These are phyloP conservation scores for Agrilus planipennis DNA, from an alignment of 1,140 invertebrate genomes.

Conservation along the genomic window DNA sequence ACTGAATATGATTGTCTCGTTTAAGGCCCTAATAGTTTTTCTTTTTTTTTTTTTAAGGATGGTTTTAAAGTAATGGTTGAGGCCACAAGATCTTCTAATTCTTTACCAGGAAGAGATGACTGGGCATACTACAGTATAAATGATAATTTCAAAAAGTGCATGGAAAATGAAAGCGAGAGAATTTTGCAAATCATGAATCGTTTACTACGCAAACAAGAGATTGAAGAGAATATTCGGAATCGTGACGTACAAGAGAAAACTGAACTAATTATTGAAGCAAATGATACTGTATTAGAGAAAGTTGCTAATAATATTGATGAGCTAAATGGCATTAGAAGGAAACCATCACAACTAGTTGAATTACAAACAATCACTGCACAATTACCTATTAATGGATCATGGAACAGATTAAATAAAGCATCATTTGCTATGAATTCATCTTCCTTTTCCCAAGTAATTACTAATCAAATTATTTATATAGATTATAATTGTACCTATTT, in stretches of 20 bases:
- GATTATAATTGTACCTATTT: not conserved
- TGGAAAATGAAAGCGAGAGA: constrained; percentile 44
- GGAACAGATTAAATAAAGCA: constrained; percentile 33
- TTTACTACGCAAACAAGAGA: constrained; percentile 46
- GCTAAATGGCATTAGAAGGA: constrained; percentile 51
- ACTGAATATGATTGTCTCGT: too few relatives aligned
- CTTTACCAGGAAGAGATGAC: constrained; percentile 51
- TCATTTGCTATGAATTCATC: constrained; percentile 18
- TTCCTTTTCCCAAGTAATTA: constrained; percentile 4
- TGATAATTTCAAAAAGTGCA: constrained; percentile 49
- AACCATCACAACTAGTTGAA: constrained; percentile 37
- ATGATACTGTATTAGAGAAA: constrained; percentile 70
- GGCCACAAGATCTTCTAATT: constrained; percentile 54
- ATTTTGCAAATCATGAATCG: constrained; percentile 41
- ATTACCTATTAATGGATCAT: constrained; percentile 28
- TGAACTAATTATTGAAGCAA: constrained; percentile 61
- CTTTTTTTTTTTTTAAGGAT: too few relatives aligned
- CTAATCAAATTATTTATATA: not conserved
- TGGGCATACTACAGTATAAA: constrained; percentile 59
- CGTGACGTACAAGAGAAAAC: constrained; percentile 55
- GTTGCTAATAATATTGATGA: constrained; percentile 63
- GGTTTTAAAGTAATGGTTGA: constrained; percentile 44
- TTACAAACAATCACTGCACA: constrained; percentile 32
- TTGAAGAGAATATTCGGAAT: constrained; percentile 45
- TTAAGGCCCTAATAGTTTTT: too few relatives aligned